These are phyloP conservation scores for Drosophila lutescens DNA, from an alignment of 2,888 invertebrate species.

Conservation along the genomic window DNA sequence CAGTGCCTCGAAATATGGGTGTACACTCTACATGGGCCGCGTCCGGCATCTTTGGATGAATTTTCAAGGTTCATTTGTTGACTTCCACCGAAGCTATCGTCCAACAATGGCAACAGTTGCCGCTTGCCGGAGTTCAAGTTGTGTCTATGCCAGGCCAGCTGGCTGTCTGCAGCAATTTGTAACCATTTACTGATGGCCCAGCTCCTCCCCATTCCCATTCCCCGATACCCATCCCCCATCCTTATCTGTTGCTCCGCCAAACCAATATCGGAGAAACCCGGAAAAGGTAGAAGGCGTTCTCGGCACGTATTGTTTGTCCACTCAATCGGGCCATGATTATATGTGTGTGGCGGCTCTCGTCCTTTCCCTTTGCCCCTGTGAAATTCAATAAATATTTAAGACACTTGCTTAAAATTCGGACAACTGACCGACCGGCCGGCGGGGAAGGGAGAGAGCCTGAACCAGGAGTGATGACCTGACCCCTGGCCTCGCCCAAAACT, in stretches of 20 bases:
- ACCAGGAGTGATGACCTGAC: too few species aligned
- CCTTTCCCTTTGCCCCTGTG: slow-evolving; percentile 1
- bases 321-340: slow-evolving; percentile 72
- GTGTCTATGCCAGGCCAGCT: slow-evolving; percentile 35
- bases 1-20: slow-evolving; percentile 27
- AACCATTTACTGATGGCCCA: slow-evolving; percentile 59
- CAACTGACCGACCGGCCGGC: not conserved
- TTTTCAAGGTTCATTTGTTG: slow-evolving; percentile 78
- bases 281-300: slow-evolving; percentile 14
- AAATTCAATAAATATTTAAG: slow-evolving; percentile 72
- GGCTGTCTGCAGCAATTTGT: slow-evolving; percentile 71
- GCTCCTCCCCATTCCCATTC: not conserved
- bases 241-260: slow-evolving; percentile 37
- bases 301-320: slow-evolving; percentile 73
- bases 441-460: too few species aligned
- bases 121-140: slow-evolving; percentile 3
- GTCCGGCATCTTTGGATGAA: slow-evolving; percentile 60
- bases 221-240: not conserved
- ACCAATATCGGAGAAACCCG: not conserved
- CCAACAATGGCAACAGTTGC: slow-evolving; percentile 62
- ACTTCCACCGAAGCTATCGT: slow-evolving; percentile 6
- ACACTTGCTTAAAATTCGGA: not conserved
- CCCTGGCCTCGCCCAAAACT: not conserved
- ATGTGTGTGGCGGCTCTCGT: slow-evolving; percentile 5
- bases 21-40: not conserved